Base-by-base conservation (phyloP, 2,888 invertebrate species). In the Erebia aethiops region DNA sequence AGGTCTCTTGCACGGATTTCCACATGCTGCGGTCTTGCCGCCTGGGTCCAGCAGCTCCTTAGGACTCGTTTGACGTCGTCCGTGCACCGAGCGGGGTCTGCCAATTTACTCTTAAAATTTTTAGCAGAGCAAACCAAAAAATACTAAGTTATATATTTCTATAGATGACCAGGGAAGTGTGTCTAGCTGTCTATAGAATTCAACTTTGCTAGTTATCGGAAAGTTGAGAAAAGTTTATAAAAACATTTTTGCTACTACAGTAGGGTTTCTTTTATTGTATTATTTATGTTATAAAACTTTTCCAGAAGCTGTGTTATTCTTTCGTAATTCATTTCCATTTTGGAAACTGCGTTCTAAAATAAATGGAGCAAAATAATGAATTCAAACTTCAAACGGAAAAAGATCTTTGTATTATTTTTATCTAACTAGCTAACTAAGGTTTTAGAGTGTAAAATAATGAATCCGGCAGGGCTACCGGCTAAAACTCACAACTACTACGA, bases 141-240 rank as follows among this genome's bases (percentile, higher is more conserved):
- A 57, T 21, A 21, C 18, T 57, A 26, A 1, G 1, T 21, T 1
- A 21, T 2, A 21, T n/a, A 21, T 21, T 21, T 56, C 5, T 56
- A 41, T 35, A 16, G 21, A 16, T 41, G 58, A 41, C 35, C 41
- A 46, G 21, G 21, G 21, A 18, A 51, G 21, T 41, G 43, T 43
- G 13, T 63, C 26, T 26, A 26, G 26, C 21, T 26, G 51, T 52
- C 52, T 54, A 65, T 16, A 21, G 65, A 56, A 11, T 11, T 43
- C 35, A 65, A 65, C 64, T 65, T 56, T 18, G 65, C 54, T 54
- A 65, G 56, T 56, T 65, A 65, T 56, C 65, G 54, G 18, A 56
- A 65, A 54, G 43, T 56, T 65, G 56, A 14, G 56, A 18, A 54
- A 54, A 65, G 41, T 65, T 65, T 43, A 11, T 51, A 10, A 35